Base-by-base conservation (phyloP, 2,113 vertebrate species). In the Empidonax traillii region DNA sequence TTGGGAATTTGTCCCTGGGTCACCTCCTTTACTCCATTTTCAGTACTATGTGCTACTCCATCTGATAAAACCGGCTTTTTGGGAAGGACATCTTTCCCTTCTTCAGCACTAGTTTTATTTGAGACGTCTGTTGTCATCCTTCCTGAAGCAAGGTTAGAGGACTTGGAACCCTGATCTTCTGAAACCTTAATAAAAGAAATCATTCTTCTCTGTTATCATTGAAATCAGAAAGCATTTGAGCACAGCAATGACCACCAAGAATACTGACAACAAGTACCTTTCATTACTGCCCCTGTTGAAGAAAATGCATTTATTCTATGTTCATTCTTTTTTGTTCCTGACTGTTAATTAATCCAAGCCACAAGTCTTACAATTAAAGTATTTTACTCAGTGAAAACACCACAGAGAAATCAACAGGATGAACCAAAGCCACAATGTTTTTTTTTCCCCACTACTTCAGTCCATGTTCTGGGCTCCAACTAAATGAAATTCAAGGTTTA, bases 81-180 rank as follows among this genome's bases (percentile, higher is more conserved):
- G 39, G 98, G 98, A 75, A 98, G 97, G 33, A 95, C 96, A 58
- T 99, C 98, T 69, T 99, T 99, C 55, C 97, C 93, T 68, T 99
- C 99, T 91, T 99, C 99, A 23, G 99, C 98, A 80, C 97, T 97
- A 28, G 98, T 97, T 97, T 98, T 98, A 96, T 97, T 98, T 72
- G 99, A 98, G 77, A 98, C 96, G 53, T 99, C 99, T 1, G 99
- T 98, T 53, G 99, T 99, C 99, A 99, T 99, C 80, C 89, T 98
- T 85, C 92, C 72, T 85, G 93, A 93, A 13, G 96, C 65, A 72
- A 96, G 23, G 84, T 84, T 82, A 80, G 91, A 74, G 74, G 94
- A 65, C 86, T 96, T 97, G 68, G 96, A 84, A 62, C 79, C 93
- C 37, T 95, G 96, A 81, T 80, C 97, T 82, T 98, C 97, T 61